Evolutionary conservation across 2,888 invertebrate species (phyloP).

Genomic region (Smittia aterrima): DNA sequence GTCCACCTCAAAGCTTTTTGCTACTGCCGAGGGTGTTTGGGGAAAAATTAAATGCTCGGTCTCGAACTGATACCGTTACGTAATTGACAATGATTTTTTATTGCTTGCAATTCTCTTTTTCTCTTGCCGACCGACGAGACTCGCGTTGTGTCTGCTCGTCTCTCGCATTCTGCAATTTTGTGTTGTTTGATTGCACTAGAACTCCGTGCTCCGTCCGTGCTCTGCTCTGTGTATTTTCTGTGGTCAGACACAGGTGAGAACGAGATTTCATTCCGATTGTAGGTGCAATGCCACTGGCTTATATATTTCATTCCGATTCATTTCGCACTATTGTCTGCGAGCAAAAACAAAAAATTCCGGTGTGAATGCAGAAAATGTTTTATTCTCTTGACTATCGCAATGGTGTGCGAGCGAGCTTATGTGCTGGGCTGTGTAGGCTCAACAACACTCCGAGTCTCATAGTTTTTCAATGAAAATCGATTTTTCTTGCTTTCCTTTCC

Average conservation of each 20-base stretch:
- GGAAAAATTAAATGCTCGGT: not conserved
- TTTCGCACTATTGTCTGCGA: not conserved
- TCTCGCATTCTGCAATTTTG: not conserved
- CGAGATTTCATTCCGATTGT: not conserved
- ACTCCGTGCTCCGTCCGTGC: not conserved
- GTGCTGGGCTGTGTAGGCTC: slow-evolving; percentile 3
- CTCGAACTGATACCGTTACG: not conserved
- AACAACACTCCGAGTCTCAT: slow-evolving; percentile 19
- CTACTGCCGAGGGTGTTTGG: too few relatives aligned
- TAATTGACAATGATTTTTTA: slow-evolving; percentile 11
- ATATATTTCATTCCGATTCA: not conserved
- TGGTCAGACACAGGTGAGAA: slow-evolving; percentile 31
- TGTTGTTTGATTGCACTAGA: not conserved
- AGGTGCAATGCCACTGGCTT: slow-evolving; percentile 11
- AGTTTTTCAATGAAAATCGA: slow-evolving; percentile 33
- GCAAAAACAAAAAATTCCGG: not conserved
- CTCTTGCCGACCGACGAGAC: too few relatives aligned
- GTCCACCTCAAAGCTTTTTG: too few relatives aligned
- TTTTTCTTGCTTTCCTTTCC: slow-evolving; percentile 11
- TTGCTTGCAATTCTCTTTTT: not conserved
- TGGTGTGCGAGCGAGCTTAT: not conserved
- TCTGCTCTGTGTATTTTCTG: not conserved
- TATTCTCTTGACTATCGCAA: not conserved
- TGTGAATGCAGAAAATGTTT: slow-evolving; percentile 3
- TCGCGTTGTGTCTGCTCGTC: not conserved